Base-by-base conservation (phyloP, 2,797 vertebrate genomes). In the Epinephelus malabaricus region DNA sequence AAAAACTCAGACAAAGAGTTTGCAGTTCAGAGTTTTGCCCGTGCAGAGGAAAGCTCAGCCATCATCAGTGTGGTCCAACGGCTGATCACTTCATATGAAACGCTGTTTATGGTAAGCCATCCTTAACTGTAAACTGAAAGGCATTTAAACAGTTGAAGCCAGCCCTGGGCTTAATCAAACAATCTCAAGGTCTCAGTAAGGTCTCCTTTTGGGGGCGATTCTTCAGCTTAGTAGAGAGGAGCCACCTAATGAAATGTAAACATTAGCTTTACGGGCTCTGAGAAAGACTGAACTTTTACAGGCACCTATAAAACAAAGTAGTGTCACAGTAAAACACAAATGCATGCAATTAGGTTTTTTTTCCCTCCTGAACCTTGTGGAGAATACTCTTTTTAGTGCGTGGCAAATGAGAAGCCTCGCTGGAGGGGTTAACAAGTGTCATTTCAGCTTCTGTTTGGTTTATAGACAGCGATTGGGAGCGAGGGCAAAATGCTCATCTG, bases 1-100 rank as follows among this genome's bases (percentile, higher is more conserved):
- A 99, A 99, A 81, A 97, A 95, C 82, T 96, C 97, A 0, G 98
- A 99, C 94, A 99, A 99, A 86, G 97, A 99, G 92, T 99, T 99
- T 95, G 95, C 95, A 0, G 97, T 99, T 34, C 96, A 99, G 93
- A 99, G 98, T 85, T 97, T 97, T 2, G 97, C 97, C 55, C 95
- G 97, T 10, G 97, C 97, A 27, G 98, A 99, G 92, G 97, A 99
- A 90, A 99, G 97, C 90, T 94, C 96, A 2, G 96, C 97, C 73
- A 96, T 99, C 89, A 99, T 99, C 73, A 92, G 95, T 13, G 95
- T 99, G 4, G 96, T 99, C 60, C 97, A 98, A 88, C 97, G 95
- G 89, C 97, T 99, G 97, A 98, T 99, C 74, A 89, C 96, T 89
- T 94, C 96, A 25, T 97, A 96, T 19, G 96, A 97, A 79, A 87